Base-by-base conservation (phyloP, 2,797 vertebrate genomes). In the Sebastes reedi region DNA sequence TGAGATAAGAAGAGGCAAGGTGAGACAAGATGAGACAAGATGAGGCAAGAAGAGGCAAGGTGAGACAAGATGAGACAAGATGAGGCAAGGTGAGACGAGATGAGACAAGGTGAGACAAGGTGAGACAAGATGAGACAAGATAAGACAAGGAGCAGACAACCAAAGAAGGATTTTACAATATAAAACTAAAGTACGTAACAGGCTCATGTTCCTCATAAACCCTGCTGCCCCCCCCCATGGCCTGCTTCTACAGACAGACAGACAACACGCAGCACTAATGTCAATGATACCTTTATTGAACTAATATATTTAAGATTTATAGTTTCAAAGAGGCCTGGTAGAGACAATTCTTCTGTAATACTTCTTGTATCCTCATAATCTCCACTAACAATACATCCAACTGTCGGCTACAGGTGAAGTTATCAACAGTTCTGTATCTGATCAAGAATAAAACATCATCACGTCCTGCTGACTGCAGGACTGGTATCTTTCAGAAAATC, bases 41-140 rank as follows among this genome's bases (percentile, higher is more conserved):
- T 0, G 5, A 29, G 27, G 0, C 2, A 30, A 30, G 30, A 0
- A 1, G 30, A 30, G 30, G 0, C 29, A 30, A 30, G 29, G 0
- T 29, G 29, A 29, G 29, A 1, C 29, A 6, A 29, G 29, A 0
- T 8, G 29, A 30, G 29, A 1, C 29, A 8, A 30, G 29, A 0
- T 2, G 29, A 30, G 29, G 0, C 29, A 30, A 30, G 29, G 6
- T 30, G 29, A 30, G 29, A 30, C 29, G 1, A 30, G 29, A 1
- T 30, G 29, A 30, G 30, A 30, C 30, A 30, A 30, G 30, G 8
- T 30, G 30, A 30, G 30, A 8, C 7, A 30, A 30, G 30, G 0
- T 8, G 30, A 30, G 30, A 3, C 27, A 27, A 27, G 27, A 3
- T 27, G 27, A 27, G 27, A 27, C 27, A 27, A 30, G 30, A 30